These are phyloP conservation scores for Merops nubicus DNA, from an alignment of 2,113 vertebrate genomes.

Conservation along the genomic window DNA sequence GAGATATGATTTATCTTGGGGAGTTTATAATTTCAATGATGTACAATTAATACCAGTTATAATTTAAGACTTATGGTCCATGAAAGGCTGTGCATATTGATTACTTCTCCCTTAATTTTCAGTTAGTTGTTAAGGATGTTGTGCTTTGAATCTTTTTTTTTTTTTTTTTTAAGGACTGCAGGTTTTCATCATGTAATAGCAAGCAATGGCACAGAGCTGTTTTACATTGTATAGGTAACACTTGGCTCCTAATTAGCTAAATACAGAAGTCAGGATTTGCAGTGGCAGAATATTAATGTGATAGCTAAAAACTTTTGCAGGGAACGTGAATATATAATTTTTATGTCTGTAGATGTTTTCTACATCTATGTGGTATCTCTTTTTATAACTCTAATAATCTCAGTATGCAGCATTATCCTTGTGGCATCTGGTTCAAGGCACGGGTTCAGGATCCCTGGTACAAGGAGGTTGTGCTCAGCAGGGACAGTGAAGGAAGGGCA, in stretches of 20 bases:
- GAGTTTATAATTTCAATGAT: not conserved
- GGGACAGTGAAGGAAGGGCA: not conserved
- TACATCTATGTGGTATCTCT: not conserved
- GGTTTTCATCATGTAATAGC: not conserved
- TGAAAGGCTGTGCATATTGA: not conserved
- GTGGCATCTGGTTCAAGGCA: accelerated
- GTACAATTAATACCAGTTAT: conserved; percentile 29
- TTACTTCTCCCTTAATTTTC: not conserved
- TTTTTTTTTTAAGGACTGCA: not conserved
- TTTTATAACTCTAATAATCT: not conserved
- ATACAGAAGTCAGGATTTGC: not conserved
- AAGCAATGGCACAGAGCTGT: not conserved
- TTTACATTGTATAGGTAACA: not conserved
- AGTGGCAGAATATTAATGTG: not conserved
- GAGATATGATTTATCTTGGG: not conserved
- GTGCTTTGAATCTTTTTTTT: not conserved
- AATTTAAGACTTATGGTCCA: not conserved
- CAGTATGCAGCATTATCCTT: too few relatives aligned
- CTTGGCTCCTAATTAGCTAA: not conserved
- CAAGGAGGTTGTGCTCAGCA: not conserved
- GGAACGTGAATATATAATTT: not conserved
- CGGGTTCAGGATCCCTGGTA: not conserved
- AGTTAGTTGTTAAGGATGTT: not conserved
- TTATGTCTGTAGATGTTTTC: not conserved
- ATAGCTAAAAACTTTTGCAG: not conserved